phyloP scores from a whole-genome alignment of 2,797 vertebrate genomes.

The Ambastaia sidthimunki region DNA sequence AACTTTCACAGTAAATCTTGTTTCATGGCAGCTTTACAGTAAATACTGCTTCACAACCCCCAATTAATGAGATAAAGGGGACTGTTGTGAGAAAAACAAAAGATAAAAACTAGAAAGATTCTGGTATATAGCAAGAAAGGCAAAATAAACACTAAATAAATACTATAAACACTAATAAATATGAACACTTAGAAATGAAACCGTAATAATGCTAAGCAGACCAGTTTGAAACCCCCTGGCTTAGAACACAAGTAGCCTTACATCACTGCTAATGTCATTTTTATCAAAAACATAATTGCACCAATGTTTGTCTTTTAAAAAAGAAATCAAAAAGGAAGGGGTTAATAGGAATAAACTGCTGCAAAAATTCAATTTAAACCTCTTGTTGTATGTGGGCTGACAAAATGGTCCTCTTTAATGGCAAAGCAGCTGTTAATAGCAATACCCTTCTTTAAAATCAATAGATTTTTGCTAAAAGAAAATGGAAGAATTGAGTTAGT shows the following conservation, averaged over 20 bases:
- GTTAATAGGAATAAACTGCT: conserved; percentile 1
- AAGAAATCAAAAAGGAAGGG: not conserved
- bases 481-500: conserved; percentile 34
- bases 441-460: conserved; percentile 47
- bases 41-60: too few species aligned
- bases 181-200: too few species aligned
- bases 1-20: too few species aligned
- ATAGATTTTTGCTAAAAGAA: conserved; percentile 29
- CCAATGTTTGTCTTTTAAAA: conserved; percentile 4
- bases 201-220: too few species aligned
- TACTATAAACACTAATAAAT: too few species aligned
- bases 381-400: conserved; percentile 29
- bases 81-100: too few species aligned
- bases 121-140: too few species aligned
- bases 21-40: too few species aligned
- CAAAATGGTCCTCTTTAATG: conserved; percentile 34
- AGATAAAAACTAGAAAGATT: too few species aligned
- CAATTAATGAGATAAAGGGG: too few species aligned
- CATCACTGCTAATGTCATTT: not conserved
- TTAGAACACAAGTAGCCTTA: not conserved
- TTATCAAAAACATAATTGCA: not conserved
- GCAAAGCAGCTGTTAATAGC: conserved; percentile 42
- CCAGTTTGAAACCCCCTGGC: too few species aligned
- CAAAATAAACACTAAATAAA: not conserved
- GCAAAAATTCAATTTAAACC: conserved; percentile 19